phyloP scores from a whole-genome alignment of 1,140 invertebrate species.

The Pantala flavescens region DNA sequence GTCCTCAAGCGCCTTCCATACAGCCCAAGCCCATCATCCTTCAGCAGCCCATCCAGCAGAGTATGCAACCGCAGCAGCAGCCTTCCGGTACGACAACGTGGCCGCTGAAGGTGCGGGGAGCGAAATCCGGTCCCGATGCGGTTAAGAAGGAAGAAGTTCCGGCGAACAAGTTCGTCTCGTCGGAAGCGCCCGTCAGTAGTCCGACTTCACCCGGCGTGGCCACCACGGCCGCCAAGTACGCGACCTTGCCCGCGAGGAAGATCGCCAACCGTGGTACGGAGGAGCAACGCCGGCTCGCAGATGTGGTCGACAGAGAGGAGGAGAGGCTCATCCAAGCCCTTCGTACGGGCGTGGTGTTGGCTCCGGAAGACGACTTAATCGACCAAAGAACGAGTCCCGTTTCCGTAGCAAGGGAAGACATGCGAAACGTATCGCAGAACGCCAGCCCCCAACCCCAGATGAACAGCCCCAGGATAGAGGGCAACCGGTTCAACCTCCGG shows the following conservation, averaged over 20 bases:
- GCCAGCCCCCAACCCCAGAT: background rate
- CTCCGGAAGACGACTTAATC: conserved; percentile 33
- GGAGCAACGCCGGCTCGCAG: conserved; percentile 20
- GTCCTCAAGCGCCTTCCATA: background rate
- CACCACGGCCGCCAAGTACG: conserved; percentile 1
- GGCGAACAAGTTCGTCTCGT: conserved; percentile 21
- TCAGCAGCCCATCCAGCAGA: background rate
- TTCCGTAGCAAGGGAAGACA: conserved; percentile 17
- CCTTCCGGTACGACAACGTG: conserved; percentile 40
- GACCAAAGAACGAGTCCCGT: conserved; percentile 11
- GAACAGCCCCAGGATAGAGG: conserved; percentile 26
- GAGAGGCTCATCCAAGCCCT: conserved; percentile 65
- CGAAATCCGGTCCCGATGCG: conserved; percentile 3
- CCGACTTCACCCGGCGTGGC: conserved; percentile 13
- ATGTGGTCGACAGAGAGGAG: conserved; percentile 53
- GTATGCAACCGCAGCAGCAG: conserved; percentile 31
- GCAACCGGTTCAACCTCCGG: conserved; percentile 10
- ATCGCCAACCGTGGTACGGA: background rate
- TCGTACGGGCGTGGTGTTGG: conserved; percentile 59
- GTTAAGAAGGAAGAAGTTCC: conserved; percentile 17
- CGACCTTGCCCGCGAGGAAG: conserved; percentile 25
- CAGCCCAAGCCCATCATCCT: background rate
- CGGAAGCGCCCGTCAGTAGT: conserved; percentile 33
- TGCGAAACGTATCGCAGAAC: conserved; percentile 19
- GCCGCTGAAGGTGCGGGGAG: conserved; percentile 47